phyloP scores from a whole-genome alignment of 2,113 vertebrate species.

The Puffinus mauretanicus region DNA sequence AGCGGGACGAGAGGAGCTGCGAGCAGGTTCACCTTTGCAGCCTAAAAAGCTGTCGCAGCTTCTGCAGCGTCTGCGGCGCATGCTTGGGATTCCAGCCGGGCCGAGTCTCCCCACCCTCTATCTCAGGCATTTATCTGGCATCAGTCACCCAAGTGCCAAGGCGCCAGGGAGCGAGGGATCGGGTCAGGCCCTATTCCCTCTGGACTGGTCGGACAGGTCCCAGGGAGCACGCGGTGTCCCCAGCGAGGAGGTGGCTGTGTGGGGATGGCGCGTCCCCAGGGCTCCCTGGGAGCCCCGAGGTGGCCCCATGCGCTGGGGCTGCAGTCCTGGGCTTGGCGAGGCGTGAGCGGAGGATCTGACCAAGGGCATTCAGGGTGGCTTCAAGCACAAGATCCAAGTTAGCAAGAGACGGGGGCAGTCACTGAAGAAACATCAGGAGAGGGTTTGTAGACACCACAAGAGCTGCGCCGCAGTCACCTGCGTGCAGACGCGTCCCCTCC shows the following conservation, averaged over 20 bases:
- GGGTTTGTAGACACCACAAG: background rate
- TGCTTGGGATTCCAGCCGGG: slow-evolving; percentile 37
- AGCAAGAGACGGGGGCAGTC: fast-evolving
- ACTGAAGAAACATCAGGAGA: fast-evolving
- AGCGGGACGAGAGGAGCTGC: background rate
- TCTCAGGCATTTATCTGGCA: slow-evolving; percentile 64
- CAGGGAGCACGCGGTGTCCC: background rate
- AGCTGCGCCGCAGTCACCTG: background rate
- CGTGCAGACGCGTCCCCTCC: background rate
- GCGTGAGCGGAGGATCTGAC: fast-evolving
- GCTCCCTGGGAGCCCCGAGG: background rate
- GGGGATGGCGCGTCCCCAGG: background rate
- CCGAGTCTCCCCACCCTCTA: slow-evolving; percentile 37
- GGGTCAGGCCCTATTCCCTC: slow-evolving; percentile 10
- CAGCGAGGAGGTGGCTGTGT: background rate
- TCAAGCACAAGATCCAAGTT: background rate
- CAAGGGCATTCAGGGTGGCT: background rate
- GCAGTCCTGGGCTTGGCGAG: background rate
- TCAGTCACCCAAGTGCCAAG: slow-evolving; percentile 37
- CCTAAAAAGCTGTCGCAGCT: background rate
- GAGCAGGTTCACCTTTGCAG: background rate
- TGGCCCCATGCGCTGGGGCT: fast-evolving
- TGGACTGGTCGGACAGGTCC: slow-evolving; percentile 9
- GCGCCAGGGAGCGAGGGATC: background rate
- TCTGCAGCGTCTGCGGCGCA: background rate